Percentiles rank a stretch among this genome's conserved stretches.
Evolutionary conservation across 1,140 invertebrate species (phyloP).

Genomic region (Caenorhabditis latens): DNA sequence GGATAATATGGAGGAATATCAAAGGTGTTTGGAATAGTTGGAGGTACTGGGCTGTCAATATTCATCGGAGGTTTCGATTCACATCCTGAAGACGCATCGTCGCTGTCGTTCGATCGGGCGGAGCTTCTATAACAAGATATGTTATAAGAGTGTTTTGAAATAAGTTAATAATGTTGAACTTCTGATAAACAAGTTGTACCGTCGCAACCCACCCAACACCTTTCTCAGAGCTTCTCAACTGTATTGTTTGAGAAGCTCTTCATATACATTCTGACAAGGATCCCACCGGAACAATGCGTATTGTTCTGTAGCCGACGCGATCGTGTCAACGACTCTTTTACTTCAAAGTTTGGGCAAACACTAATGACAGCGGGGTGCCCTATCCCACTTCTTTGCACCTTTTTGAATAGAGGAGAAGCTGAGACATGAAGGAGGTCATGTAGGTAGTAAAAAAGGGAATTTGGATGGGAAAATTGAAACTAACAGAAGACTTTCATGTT

Average conservation of each 20-base stretch:
- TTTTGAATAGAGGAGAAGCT: slow-evolving; percentile 17
- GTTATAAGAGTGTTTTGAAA: no score
- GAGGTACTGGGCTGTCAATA: slow-evolving; percentile 22
- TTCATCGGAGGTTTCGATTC: slow-evolving; percentile 25
- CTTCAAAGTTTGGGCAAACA: slow-evolving; percentile 48
- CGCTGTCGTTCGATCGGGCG: slow-evolving; percentile 25
- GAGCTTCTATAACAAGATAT: background rate
- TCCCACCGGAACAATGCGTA: slow-evolving; percentile 37
- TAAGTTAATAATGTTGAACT: background rate
- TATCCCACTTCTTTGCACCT: slow-evolving; percentile 8
- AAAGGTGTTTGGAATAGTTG: background rate
- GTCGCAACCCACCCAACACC: background rate
- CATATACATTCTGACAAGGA: background rate
- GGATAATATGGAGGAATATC: slow-evolving; percentile 16
- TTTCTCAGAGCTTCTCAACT: background rate
- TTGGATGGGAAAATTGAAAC: no score
- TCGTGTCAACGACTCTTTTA: slow-evolving; percentile 51
- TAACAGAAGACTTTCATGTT: no score
- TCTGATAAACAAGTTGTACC: background rate
- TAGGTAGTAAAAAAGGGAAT: no score
- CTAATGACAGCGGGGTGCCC: slow-evolving; percentile 40
- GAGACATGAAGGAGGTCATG: background rate
- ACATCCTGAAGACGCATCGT: slow-evolving; percentile 22
- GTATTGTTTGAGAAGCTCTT: slow-evolving; percentile 53
- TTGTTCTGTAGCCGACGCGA: slow-evolving; percentile 13